Conservation (phyloP, 1,140 invertebrate genomes). For the Micrasema longulum region DNA sequence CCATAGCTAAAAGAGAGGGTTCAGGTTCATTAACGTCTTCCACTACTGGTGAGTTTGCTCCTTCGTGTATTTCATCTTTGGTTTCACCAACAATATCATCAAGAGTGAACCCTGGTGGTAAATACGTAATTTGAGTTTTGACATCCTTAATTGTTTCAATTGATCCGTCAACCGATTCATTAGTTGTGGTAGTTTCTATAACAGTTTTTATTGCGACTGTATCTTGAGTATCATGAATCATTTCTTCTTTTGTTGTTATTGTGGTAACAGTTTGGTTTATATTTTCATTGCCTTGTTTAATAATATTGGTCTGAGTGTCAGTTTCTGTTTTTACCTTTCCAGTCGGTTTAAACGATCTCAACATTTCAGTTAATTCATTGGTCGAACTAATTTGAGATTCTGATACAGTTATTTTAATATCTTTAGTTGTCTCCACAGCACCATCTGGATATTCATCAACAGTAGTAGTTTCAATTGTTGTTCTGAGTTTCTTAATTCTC, state of each 20-base stretch:
- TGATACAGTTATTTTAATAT: constrained; percentile 67
- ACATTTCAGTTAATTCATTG: constrained; percentile 62
- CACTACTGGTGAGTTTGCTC: constrained; percentile 57
- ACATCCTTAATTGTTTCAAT: constrained; percentile 66
- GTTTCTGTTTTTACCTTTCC: constrained; percentile 64
- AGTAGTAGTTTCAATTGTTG: constrained; percentile 66
- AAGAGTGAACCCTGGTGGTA: constrained; percentile 62
- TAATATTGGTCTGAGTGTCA: constrained; percentile 62
- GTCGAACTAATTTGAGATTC: constrained; percentile 66
- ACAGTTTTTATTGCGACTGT: constrained; percentile 66
- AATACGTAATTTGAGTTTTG: constrained; percentile 66
- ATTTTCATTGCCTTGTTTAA: constrained; percentile 59
- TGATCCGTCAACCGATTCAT: constrained; percentile 61
- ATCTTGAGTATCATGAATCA: constrained; percentile 60
- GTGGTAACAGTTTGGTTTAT: constrained; percentile 63
- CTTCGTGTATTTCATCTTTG: constrained; percentile 53
- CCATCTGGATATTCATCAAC: constrained; percentile 66
- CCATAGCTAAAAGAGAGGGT: constrained; percentile 37
- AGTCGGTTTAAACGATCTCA: constrained; percentile 60
- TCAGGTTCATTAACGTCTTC: constrained; percentile 51
- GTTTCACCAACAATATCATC: constrained; percentile 64
- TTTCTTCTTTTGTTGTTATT: constrained; percentile 65
- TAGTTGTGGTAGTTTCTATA: constrained; percentile 65
- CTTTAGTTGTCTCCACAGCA: constrained; percentile 66
- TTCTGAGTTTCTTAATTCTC: constrained; percentile 63